Percentiles rank a stretch among this genome's conserved stretches.
phyloP scores from a whole-genome alignment of 1,140 invertebrate species.

The Cotesia chilonis region DNA sequence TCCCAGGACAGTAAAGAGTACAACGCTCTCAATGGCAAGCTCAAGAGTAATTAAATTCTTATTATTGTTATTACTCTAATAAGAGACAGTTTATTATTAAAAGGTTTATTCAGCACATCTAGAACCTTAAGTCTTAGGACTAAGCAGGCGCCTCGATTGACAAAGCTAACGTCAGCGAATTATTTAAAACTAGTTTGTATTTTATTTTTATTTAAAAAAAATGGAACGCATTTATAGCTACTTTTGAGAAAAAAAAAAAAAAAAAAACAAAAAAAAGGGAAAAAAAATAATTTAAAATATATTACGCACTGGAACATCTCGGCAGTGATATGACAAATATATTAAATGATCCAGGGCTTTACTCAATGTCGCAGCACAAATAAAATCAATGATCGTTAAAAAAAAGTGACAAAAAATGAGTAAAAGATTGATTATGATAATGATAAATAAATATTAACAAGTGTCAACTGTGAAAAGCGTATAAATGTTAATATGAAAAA shows the following conservation, averaged over 20 bases:
- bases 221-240: conserved; percentile 10
- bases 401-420: neutral
- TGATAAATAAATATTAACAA: too few relatives aligned
- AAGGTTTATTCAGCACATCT: too few relatives aligned
- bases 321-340: neutral
- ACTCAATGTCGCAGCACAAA: conserved; percentile 21
- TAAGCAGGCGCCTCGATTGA: too few relatives aligned
- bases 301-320: neutral
- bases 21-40: conserved; percentile 36
- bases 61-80: neutral
- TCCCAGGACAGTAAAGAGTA: conserved; percentile 29
- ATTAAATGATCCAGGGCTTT: neutral
- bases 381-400: neutral
- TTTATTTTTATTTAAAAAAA: too few relatives aligned
- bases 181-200: too few relatives aligned
- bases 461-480: too few relatives aligned
- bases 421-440: neutral
- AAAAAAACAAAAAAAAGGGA: too few relatives aligned
- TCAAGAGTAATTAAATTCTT: conserved; percentile 40
- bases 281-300: neutral
- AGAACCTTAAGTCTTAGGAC: too few relatives aligned
- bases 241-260: too few relatives aligned
- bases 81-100: conserved; percentile 21
- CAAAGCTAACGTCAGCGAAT: too few relatives aligned
- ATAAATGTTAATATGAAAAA: too few relatives aligned